Evolutionary conservation across 2,113 vertebrate genomes (phyloP), one percentile per base, ranked within the genome.

Genomic region (Dissostichus mawsoni): DNA sequence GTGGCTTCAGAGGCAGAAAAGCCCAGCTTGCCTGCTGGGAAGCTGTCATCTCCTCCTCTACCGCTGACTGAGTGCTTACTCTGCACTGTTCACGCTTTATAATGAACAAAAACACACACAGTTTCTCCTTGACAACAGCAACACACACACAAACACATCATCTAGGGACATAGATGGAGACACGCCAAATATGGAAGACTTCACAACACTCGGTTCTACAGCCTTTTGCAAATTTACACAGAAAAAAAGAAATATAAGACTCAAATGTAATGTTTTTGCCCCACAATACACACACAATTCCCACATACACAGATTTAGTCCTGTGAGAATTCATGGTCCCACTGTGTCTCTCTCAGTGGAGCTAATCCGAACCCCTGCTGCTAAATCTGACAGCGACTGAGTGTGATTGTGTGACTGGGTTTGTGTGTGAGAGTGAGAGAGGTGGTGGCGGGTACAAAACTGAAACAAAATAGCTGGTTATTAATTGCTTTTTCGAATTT

Each of bases 291-390:
- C 55, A 57, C 2, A 41, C 51, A 20, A 56, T 72, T 36, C 48
- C 69, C 65, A 51, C 36, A 11, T 11, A 41, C 45, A 65, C 44
- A 25, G 48, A 41, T 17, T 12, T 45, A 59, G 25, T 18, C 56
- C 61, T 58, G 59, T 52, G 68, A 81, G 65, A 78, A 47, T 69
- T 3, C 25, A 29, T 73, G 84, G 68, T 66, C 84, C 64, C 48
- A 41, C 44, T 78, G 59, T 50, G 59, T 71, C 74, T 76, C 56
- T 83, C 69, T 56, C 71, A 25, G 48, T 63, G 58, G 47, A 77
- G 70, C 72, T 90, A 91, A 94, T 93, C 92, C 48, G 10, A 85
- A 77, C 78, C 80, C 87, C 70, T 80, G 82, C 80, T 85, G 79
- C 65, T 91, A 89, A 90, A 91, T 87, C 85, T 89, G 81, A 85